A percentile compares a stretch with the other conserved stretches of the same genome.
phyloP scores from a whole-genome alignment of 2,113 vertebrate genomes.

The Onychorhynchus coronatus region DNA sequence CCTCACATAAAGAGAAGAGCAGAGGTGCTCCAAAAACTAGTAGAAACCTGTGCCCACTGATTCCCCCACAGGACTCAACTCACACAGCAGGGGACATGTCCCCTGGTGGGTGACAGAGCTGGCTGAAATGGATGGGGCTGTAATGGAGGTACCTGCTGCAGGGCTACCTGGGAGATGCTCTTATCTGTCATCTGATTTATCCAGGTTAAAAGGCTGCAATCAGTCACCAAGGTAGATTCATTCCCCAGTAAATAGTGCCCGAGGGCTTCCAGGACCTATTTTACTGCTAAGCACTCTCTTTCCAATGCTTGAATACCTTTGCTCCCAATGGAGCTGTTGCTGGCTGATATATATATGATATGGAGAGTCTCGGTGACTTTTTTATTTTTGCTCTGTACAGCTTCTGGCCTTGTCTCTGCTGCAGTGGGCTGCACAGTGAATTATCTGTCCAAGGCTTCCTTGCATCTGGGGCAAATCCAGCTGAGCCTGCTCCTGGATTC shows the following conservation, averaged over 20 bases:
- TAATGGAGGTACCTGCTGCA: constrained; percentile 34
- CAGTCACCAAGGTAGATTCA: constrained; percentile 68
- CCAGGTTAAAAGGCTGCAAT: constrained; percentile 70
- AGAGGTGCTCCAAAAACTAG: neutral
- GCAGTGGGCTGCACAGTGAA: neutral
- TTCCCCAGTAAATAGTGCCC: constrained; percentile 65
- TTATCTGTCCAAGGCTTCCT: constrained; percentile 5
- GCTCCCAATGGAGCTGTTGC: constrained; percentile 59
- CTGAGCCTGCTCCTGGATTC: neutral
- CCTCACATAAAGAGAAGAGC: neutral
- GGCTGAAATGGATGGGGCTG: constrained; percentile 42
- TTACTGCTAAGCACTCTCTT: constrained; percentile 71
- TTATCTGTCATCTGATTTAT: constrained; percentile 71
- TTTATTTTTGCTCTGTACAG: constrained; percentile 60
- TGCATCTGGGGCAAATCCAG: neutral
- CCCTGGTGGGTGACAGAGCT: neutral
- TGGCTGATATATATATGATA: constrained; percentile 69
- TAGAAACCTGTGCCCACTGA: neutral
- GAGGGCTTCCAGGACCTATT: constrained; percentile 68
- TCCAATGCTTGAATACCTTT: constrained; percentile 70
- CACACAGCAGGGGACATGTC: neutral
- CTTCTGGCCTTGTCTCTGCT: constrained; percentile 32
- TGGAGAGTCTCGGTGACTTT: constrained; percentile 49
- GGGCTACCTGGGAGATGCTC: constrained; percentile 51
- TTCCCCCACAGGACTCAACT: neutral